Conservation (phyloP, 1,140 invertebrate species). For the Conus betulinus region DNA sequence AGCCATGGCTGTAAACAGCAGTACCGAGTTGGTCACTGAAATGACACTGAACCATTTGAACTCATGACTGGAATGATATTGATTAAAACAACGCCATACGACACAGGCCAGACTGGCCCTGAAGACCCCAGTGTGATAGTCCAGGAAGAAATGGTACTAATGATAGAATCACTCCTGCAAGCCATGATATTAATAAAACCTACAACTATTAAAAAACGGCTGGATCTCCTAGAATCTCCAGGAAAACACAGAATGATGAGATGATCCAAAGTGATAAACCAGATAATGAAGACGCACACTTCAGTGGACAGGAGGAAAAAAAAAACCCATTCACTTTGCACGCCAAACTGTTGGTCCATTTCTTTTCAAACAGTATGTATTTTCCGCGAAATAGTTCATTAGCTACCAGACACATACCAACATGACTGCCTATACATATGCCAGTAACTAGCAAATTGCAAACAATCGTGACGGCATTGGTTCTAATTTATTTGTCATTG, state of each 20-base stretch:
- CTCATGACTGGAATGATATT: too few species aligned
- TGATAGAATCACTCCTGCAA: too few species aligned
- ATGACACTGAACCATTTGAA: too few species aligned
- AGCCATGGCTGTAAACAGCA: too few species aligned
- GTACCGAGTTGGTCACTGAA: too few species aligned
- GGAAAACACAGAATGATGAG: slow-evolving; percentile 60
- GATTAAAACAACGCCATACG: too few species aligned
- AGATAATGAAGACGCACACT: slow-evolving; percentile 54
- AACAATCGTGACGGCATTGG: slow-evolving; percentile 44
- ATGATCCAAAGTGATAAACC: slow-evolving; percentile 52
- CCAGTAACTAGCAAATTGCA: slow-evolving; percentile 56
- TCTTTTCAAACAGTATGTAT: slow-evolving; percentile 49
- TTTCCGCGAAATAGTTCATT: slow-evolving; percentile 53
- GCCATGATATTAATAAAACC: too few species aligned
- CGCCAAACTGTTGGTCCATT: slow-evolving; percentile 51
- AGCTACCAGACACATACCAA: slow-evolving; percentile 58
- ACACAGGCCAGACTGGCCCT: too few species aligned
- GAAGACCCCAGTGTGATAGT: too few species aligned
- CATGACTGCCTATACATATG: slow-evolving; percentile 63
- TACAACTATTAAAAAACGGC: too few species aligned
- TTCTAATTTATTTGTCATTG: slow-evolving; percentile 22
- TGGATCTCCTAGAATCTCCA: too few species aligned
- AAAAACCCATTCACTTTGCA: slow-evolving; percentile 61
- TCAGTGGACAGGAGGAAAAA: slow-evolving; percentile 60
- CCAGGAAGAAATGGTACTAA: too few species aligned